A percentile compares a stretch with the other conserved stretches of the same genome.
These are phyloP conservation scores for Leguminivora glycinivorella DNA, from an alignment of 1,140 invertebrate species.

Conservation along the genomic window DNA sequence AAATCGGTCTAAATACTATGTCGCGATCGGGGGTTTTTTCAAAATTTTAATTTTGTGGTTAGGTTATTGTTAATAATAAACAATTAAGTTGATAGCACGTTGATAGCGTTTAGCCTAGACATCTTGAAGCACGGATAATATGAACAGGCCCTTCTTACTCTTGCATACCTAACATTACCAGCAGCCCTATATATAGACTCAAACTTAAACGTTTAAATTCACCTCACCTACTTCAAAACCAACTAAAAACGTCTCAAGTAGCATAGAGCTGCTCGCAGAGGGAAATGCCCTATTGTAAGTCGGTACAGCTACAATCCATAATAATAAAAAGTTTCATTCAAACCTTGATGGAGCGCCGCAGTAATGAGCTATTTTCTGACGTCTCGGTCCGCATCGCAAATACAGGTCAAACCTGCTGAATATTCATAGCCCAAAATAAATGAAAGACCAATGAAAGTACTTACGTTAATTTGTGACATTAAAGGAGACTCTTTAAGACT, in stretches of 20 bases:
- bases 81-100: too few species aligned
- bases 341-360: slow-evolving; percentile 13
- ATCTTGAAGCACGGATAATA: too few species aligned
- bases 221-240: neutral
- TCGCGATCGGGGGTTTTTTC: too few species aligned
- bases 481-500: neutral
- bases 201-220: neutral
- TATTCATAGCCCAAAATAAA: slow-evolving; percentile 4
- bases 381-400: slow-evolving; percentile 4
- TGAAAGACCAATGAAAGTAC: neutral
- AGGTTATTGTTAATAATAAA: too few species aligned
- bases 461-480: slow-evolving; percentile 4
- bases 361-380: slow-evolving; percentile 12
- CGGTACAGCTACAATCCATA: slow-evolving; percentile 9
- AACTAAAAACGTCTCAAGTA: neutral
- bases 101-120: too few species aligned
- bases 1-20: too few species aligned
- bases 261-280: neutral
- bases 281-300: neutral
- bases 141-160: too few species aligned
- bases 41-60: too few species aligned
- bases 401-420: slow-evolving; percentile 14
- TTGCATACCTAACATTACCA: too few species aligned
- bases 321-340: slow-evolving; percentile 13
- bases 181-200: neutral